These are phyloP conservation scores for Colletes latitarsis DNA, from an alignment of 1,140 invertebrate genomes.

Conservation along the genomic window DNA sequence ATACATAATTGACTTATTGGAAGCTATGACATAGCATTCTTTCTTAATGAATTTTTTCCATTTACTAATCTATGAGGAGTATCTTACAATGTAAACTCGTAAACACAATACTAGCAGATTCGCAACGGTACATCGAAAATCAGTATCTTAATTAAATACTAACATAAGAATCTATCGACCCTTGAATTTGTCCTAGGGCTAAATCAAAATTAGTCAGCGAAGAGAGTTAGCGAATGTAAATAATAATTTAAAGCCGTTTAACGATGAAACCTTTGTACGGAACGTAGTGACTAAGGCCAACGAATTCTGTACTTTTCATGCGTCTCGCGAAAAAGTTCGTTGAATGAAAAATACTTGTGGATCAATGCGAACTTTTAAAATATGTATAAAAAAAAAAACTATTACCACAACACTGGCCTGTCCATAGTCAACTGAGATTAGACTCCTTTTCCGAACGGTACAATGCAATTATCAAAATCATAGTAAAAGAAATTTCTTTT, in stretches of 20 bases:
- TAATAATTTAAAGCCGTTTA: constrained; percentile 65
- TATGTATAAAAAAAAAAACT: constrained; percentile 40
- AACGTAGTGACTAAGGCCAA: constrained; percentile 57
- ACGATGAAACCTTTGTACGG: constrained; percentile 58
- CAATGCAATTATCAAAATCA: constrained; percentile 55
- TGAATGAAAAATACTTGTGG: constrained; percentile 50
- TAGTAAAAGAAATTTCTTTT: constrained; percentile 20
- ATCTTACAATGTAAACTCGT: constrained; percentile 47
- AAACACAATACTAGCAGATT: constrained; percentile 9
- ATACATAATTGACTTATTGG: neutral
- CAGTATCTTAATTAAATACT: constrained; percentile 24
- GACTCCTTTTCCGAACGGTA: constrained; percentile 45
- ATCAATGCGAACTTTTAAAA: constrained; percentile 52
- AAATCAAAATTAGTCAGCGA: constrained; percentile 70
- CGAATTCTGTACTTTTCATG: constrained; percentile 50
- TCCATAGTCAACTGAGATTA: constrained; percentile 53
- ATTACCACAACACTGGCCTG: constrained; percentile 41
- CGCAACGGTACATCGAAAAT: constrained; percentile 45
- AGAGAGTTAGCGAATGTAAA: constrained; percentile 66
- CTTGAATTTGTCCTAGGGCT: constrained; percentile 67
- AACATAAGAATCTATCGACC: constrained; percentile 37
- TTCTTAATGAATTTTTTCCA: neutral
- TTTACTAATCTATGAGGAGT: constrained; percentile 37
- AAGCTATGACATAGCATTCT: neutral
- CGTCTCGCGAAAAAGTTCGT: constrained; percentile 53